Conservation (phyloP, 2,797 vertebrate genomes). For the Danio choprae region DNA sequence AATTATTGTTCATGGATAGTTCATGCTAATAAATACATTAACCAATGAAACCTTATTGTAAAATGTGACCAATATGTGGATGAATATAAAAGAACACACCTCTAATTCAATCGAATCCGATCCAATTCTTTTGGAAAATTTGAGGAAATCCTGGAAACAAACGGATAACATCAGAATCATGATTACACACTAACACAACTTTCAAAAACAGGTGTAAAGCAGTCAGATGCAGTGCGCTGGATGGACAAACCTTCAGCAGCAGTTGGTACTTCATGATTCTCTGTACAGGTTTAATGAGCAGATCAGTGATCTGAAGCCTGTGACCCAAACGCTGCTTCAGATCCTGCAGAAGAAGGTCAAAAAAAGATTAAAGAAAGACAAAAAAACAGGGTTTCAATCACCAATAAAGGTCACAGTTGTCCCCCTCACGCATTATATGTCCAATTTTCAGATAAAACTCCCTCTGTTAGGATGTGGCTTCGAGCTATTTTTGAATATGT, state of each 20-base stretch:
- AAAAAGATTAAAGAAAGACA: neutral
- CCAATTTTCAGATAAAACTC: too few species aligned
- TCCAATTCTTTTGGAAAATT: conserved; percentile 94
- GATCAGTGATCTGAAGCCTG: conserved; percentile 91
- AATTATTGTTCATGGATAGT: too few species aligned
- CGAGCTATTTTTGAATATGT: too few species aligned
- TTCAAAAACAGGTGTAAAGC: neutral
- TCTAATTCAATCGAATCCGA: conserved; percentile 91
- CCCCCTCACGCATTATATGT: too few species aligned
- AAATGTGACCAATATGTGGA: neutral
- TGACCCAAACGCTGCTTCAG: conserved; percentile 94
- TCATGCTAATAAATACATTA: too few species aligned
- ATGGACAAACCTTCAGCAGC: conserved; percentile 89
- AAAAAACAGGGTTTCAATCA: neutral
- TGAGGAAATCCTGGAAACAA: conserved; percentile 88
- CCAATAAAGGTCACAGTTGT: too few species aligned
- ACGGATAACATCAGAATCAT: neutral
- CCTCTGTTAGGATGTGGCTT: too few species aligned
- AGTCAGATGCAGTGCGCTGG: conserved; percentile 35
- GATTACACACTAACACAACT: neutral
- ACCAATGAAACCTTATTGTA: too few species aligned
- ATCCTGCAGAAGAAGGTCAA: conserved; percentile 78
- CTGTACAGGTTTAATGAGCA: conserved; percentile 94
- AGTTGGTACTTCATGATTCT: conserved; percentile 99
- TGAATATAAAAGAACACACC: conserved; percentile 73